Evolutionary conservation across 2,797 vertebrate genomes (phyloP).

Genomic region (Atherinosoma microstoma): DNA sequence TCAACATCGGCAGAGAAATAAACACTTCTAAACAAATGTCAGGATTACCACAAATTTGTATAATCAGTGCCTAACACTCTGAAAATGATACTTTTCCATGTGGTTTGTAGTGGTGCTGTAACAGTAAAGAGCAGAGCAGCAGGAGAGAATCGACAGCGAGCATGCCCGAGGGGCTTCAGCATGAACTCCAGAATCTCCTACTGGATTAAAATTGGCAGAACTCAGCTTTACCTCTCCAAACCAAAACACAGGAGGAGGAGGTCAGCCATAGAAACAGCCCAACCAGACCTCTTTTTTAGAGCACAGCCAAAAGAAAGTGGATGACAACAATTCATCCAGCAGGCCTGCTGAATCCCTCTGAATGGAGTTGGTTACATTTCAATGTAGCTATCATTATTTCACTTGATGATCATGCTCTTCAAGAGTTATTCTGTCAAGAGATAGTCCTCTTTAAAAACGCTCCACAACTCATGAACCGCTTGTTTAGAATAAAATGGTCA

Average conservation of each 20-base stretch:
- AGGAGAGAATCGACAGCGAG: constrained; percentile 22
- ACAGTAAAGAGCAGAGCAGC: constrained; percentile 20
- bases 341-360: constrained; percentile 21
- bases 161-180: constrained; percentile 33
- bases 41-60: background rate
- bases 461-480: constrained; percentile 50
- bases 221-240: constrained; percentile 8
- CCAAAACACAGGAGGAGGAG: constrained; percentile 26
- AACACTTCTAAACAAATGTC: background rate
- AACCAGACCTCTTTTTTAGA: background rate
- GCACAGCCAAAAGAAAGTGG: constrained; percentile 3
- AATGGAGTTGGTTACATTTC: constrained; percentile 40
- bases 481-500: constrained; percentile 50
- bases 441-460: constrained; percentile 46
- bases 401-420: constrained; percentile 51
- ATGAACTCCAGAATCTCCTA: constrained; percentile 31
- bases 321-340: constrained; percentile 22
- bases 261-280: constrained; percentile 14
- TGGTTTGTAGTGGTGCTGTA: background rate
- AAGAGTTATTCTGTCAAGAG: constrained; percentile 58
- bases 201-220: constrained; percentile 23
- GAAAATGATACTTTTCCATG: background rate
- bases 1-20: constrained; percentile 20
- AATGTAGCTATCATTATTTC: constrained; percentile 29
- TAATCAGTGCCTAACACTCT: background rate